These are phyloP conservation scores for Sorex maritimensis DNA, from an alignment of 2,797 vertebrate genomes.

Conservation along the genomic window DNA sequence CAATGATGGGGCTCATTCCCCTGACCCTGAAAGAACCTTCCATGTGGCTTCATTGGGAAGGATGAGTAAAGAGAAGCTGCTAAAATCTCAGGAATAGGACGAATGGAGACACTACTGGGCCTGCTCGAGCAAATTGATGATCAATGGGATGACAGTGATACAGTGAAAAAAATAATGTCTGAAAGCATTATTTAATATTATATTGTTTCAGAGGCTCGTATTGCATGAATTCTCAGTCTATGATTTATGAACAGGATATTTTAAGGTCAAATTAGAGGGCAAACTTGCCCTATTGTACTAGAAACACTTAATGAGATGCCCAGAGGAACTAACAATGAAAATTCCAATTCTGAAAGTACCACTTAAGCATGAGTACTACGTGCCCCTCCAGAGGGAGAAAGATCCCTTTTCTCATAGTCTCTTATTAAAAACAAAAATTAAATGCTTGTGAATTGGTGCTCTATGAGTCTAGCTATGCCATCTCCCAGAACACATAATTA, in stretches of 20 bases:
- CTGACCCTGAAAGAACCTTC: too few relatives aligned
- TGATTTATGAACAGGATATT: constrained; percentile 72
- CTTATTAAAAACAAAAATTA: constrained; percentile 87
- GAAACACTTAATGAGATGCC: constrained; percentile 79
- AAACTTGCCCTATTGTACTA: constrained; percentile 71
- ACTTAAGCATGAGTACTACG: constrained; percentile 66
- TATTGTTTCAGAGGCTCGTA: constrained; percentile 8
- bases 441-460: constrained; percentile 83
- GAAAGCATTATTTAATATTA: constrained; percentile 42
- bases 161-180: constrained; percentile 58
- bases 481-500: constrained; percentile 86
- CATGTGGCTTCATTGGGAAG: too few relatives aligned
- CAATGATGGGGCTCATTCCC: too few relatives aligned
- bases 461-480: constrained; percentile 80
- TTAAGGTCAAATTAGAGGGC: constrained; percentile 72
- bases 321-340: constrained; percentile 81
- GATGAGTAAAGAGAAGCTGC: too few relatives aligned
- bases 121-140: too few relatives aligned
- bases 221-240: constrained; percentile 62
- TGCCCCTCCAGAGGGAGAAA: constrained; percentile 69
- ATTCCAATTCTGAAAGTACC: constrained; percentile 74
- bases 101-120: too few relatives aligned
- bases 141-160: too few relatives aligned
- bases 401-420: constrained; percentile 69
- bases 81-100: too few relatives aligned